Base-by-base conservation (phyloP, 1,140 invertebrate genomes). In the Heliconius hermathena region DNA sequence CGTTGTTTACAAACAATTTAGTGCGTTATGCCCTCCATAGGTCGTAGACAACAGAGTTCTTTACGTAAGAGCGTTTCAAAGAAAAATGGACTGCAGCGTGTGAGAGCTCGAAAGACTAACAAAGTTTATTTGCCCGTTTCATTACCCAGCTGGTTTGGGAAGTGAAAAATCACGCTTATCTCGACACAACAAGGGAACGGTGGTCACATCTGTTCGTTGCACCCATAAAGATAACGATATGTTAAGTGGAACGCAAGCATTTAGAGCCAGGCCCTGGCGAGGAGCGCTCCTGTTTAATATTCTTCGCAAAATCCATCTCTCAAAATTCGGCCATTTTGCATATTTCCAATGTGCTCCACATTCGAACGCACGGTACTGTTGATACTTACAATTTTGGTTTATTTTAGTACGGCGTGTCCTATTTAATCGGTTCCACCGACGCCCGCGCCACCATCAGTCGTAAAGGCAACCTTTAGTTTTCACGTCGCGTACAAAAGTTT, bases 151-250 rank as follows among this genome's bases (percentile, higher is more conserved):
- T 90, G 90, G 89, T 93, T 94, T 94, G 86, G 90, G 90, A 92
- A 91, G 90, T 91, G 88, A 93, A 93, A 93, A 94, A 92, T 93
- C 91, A 93, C 90, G 91, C 90, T 93, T 93, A 94, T 93, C 92
- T 93, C 86, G 84, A 79, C 78, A 87, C 84, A 89, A 91, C 90
- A 90, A 87, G 86, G 87, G 85, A 91, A 87, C 91, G 86, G 87
- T 89, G 92, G 89, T 89, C 91, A 87, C 92, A 93, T 94, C 91
- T 94, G 93, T 94, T 93, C 93, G 92, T 93, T 94, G 93, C 93
- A 93, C 92, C 88, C 93, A 90, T 92, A 91, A 88, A 92, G 92
- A 93, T 93, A 94, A 94, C 88, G 88, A 89, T 85, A 88, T 89
- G 89, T 85, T 86, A 91, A 89, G 84, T 86, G 90, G 87, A 87